Conservation (phyloP, 2,888 invertebrate species). For the Sipunculus nudus region DNA sequence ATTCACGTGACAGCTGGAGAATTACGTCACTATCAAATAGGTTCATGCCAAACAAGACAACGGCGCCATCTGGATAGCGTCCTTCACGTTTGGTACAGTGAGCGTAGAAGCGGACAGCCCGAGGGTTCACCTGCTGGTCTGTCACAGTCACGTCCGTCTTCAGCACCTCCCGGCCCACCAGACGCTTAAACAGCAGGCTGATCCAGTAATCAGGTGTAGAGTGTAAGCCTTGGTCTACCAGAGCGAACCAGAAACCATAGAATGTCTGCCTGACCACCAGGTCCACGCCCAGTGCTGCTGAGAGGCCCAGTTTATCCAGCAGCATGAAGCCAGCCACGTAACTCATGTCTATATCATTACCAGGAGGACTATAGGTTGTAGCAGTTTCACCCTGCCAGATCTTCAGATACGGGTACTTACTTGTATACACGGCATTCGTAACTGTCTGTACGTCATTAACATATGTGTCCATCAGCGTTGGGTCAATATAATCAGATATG, state of each 20-base stretch:
- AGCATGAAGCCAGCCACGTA: slow-evolving; percentile 77
- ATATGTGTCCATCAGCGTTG: slow-evolving; percentile 72
- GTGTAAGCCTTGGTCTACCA: slow-evolving; percentile 70
- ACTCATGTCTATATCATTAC: slow-evolving; percentile 73
- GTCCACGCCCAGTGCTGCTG: slow-evolving; percentile 75
- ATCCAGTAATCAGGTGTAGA: slow-evolving; percentile 76
- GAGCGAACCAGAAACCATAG: slow-evolving; percentile 75
- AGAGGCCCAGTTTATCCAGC: slow-evolving; percentile 78
- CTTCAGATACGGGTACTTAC: slow-evolving; percentile 65
- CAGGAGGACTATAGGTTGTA: slow-evolving; percentile 79
- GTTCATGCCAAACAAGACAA: slow-evolving; percentile 8
- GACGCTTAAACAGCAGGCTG: slow-evolving; percentile 78
- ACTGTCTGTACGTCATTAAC: no score
- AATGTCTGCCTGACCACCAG: slow-evolving; percentile 79
- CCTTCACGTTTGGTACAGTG: slow-evolving; percentile 72
- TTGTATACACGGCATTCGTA: slow-evolving; percentile 61
- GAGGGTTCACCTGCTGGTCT: slow-evolving; percentile 63
- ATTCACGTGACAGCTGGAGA: no score
- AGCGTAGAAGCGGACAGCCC: slow-evolving; percentile 73
- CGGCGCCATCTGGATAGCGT: not conserved
- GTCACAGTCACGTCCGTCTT: slow-evolving; percentile 21
- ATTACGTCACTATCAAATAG: slow-evolving; percentile 5
- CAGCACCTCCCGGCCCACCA: slow-evolving; percentile 77
- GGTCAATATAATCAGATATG: slow-evolving; percentile 74
- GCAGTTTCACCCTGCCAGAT: slow-evolving; percentile 75